Percentiles rank a stretch among this genome's conserved stretches.
phyloP scores from a whole-genome alignment of 2,888 invertebrate species.

The Oxyscelio sp. region DNA sequence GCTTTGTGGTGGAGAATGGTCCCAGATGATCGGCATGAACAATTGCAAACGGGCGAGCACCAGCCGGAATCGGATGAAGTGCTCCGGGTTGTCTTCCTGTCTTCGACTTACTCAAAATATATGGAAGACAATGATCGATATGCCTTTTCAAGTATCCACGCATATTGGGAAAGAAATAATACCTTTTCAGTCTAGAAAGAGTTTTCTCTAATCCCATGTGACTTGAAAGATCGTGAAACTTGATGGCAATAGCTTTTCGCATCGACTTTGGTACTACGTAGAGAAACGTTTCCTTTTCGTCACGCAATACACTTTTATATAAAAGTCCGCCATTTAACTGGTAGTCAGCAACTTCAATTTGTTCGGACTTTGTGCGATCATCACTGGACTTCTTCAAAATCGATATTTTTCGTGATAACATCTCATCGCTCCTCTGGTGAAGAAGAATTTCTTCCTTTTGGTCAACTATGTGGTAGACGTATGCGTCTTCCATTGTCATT shows the following conservation, averaged over 20 bases:
- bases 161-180: constrained; percentile 17
- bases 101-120: not conserved
- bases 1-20: constrained; percentile 66
- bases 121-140: constrained; percentile 5
- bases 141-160: constrained; percentile 5
- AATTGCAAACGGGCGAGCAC: not conserved
- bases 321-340: constrained; percentile 15
- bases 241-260: too few relatives aligned
- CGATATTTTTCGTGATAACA: constrained; percentile 1
- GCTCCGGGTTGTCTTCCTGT: constrained; percentile 9
- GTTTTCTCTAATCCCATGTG: constrained; percentile 15
- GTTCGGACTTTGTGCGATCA: constrained; percentile 21
- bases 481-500: not conserved
- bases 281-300: not conserved
- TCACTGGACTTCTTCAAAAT: constrained; percentile 13
- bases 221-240: constrained; percentile 67
- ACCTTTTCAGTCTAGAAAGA: not conserved
- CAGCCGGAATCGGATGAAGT: constrained; percentile 12
- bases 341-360: not conserved
- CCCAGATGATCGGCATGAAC: constrained; percentile 73
- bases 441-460: constrained; percentile 26
- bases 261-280: constrained; percentile 28
- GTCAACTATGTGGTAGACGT: not conserved
- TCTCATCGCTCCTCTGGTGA: constrained; percentile 24
- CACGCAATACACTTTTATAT: constrained; percentile 8